Base-by-base conservation (phyloP, 2,888 invertebrate genomes). In the Plebejus anna region DNA sequence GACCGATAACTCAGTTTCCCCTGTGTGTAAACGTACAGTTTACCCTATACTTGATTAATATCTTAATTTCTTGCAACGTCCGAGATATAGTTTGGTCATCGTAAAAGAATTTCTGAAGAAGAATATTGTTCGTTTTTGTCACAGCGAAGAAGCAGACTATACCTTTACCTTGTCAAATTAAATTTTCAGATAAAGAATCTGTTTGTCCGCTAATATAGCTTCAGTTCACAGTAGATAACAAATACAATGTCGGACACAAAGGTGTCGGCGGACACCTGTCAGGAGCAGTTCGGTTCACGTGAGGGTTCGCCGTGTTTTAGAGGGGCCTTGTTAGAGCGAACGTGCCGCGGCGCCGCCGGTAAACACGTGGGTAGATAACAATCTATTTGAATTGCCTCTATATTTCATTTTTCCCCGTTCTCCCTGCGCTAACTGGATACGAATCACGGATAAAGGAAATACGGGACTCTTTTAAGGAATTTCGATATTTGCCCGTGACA, bases 361-460 rank as follows among this genome's bases (percentile, higher is more conserved):
- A 92, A 92, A 93, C 92, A 92, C 91, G 92, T 91, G 94, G 91
- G 92, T 91, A 90, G 94, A 94, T 94, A 94, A 94, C 94, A 91
- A 94, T 94, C 94, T 92, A 90, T 91, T 93, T 91, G 93, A 90
- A 94, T 94, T 94, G 94, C 91, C 91, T 91, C 92, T 94, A 93
- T 94, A 94, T 94, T 90, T 94, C 92, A 94, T 94, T 94, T 94
- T 93, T 92, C 90, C 90, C 88, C 86, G 87, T 86, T 88, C 87
- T 84, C 85, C 83, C 86, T 87, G 87, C 88, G 89, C 90, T 94
- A 94, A 94, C 94, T 94, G 91, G 93, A 92, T 90, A 89, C 89
- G 86, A 82, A 83, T 85, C 87, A 84, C 87, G 84, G 84, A 84
- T 86, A 88, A 88, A 87, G 89, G 87, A 85, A 90, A 93, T 93